Base-by-base conservation (phyloP, 2,797 vertebrate species). In the Luscinia megarhynchos region DNA sequence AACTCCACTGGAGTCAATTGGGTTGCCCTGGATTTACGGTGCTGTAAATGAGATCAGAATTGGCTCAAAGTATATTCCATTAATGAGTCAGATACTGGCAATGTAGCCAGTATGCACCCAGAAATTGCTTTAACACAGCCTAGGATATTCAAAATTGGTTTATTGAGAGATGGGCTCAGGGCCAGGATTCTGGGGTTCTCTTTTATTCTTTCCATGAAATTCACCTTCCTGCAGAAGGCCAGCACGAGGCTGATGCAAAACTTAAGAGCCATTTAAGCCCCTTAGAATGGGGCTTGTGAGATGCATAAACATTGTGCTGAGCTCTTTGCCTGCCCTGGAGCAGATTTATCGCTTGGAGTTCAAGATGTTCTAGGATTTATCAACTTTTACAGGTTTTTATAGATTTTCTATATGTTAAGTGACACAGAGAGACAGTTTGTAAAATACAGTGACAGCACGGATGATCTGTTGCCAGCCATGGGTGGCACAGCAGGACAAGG, bases 41-140 rank as follows among this genome's bases (percentile, higher is more conserved):
- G 94, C 81, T 92, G 89, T 92, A 96, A 96, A 95, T 97, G 96
- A 96, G 96, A 96, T 96, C 96, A 97, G 94, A 89, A 90, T 96
- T 96, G 96, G 96, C 96, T 97, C 81, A 23, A 81, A 95, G 89
- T 80, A 20, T 79, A 86, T 86, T 94, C 96, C 96, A 95, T 96
- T 96, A 96, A 94, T 95, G 95, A 97, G 90, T 97, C 95, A 96
- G 95, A 96, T 79, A 70, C 88, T 95, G 96, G 94, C 93, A 89
- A 15, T 34, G 78, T 74, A 93, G 94, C 94, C 95, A 84, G 26
- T 46, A 38, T 54, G 91, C 88, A 93, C 94, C 91, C 90, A 96
- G 93, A 96, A 93, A 90, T 94, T 90, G 93, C 89, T 96, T 96
- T 93, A 94, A 90, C 86, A 90, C 88, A 84, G 90, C 90, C 86